A percentile compares a stretch with the other conserved stretches of the same genome.
Conservation (phyloP, 2,888 invertebrate species). For the Philaethria dido region DNA sequence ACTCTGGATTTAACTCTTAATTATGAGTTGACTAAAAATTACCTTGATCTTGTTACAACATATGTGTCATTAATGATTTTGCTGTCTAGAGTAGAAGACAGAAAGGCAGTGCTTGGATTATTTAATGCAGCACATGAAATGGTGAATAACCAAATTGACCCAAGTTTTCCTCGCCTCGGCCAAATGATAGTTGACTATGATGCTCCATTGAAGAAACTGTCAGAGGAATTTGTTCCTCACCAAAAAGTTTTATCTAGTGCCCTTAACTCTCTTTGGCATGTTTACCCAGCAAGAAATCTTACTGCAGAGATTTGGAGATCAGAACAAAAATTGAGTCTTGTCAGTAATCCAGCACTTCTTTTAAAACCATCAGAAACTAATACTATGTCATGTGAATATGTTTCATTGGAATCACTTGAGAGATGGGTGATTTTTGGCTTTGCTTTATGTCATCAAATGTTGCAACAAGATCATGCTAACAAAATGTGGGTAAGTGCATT, state of each 20-base stretch:
- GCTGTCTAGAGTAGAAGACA: conserved; percentile 98
- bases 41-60: conserved; percentile 96
- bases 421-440: conserved; percentile 98
- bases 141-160: conserved; percentile 94
- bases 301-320: conserved; percentile 97
- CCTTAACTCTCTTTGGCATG: conserved; percentile 92
- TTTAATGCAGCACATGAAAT: conserved; percentile 99
- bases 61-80: conserved; percentile 98
- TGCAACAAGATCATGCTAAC: conserved; percentile 92
- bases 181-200: conserved; percentile 99
- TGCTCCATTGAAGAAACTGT: conserved; percentile 95
- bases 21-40: conserved; percentile 97
- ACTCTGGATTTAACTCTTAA: conserved; percentile 97
- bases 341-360: conserved; percentile 97
- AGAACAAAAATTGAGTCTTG: conserved; percentile 95
- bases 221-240: conserved; percentile 98
- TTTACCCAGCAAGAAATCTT: conserved; percentile 95
- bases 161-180: conserved; percentile 97
- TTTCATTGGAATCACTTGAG: conserved; percentile 97
- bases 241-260: conserved; percentile 93
- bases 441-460: conserved; percentile 93
- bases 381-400: conserved; percentile 98
- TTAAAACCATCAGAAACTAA: conserved; percentile 97
- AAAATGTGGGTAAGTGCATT: conserved; percentile 96
- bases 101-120: conserved; percentile 97